Evolutionary conservation across 2,113 vertebrate species (phyloP).

Genomic region (Apus apus): DNA sequence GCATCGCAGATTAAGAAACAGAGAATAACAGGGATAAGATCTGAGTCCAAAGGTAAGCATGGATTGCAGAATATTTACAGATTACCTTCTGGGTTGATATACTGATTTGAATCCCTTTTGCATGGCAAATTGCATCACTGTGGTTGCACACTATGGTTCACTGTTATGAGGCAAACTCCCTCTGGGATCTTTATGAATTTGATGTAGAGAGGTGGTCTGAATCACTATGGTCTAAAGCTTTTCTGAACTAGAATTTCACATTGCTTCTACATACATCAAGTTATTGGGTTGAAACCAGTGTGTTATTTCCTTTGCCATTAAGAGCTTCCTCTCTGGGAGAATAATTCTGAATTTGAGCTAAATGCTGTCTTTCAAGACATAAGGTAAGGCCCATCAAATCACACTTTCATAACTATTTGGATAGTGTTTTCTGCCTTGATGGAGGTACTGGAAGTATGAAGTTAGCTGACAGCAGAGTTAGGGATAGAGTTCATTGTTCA

Average conservation of each 20-base stretch:
- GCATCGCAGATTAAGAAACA: neutral
- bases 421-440: neutral
- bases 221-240: neutral
- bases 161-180: neutral
- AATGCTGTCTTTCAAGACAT: neutral
- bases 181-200: neutral
- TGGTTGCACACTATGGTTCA: neutral
- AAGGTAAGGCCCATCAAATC: neutral
- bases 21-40: neutral
- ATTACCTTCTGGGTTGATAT: neutral
- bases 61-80: neutral
- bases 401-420: neutral
- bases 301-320: constrained; percentile 4
- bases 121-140: neutral
- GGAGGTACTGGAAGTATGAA: neutral
- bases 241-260: constrained; percentile 15
- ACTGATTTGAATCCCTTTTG: constrained; percentile 25
- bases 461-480: neutral
- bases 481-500: neutral
- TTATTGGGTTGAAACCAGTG: neutral
- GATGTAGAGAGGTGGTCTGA: neutral
- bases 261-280: neutral
- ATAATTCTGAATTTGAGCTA: constrained; percentile 3
- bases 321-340: neutral
- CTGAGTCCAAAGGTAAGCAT: neutral